phyloP scores from a whole-genome alignment of 1,140 invertebrate genomes.

The Eurosta solidaginis region DNA sequence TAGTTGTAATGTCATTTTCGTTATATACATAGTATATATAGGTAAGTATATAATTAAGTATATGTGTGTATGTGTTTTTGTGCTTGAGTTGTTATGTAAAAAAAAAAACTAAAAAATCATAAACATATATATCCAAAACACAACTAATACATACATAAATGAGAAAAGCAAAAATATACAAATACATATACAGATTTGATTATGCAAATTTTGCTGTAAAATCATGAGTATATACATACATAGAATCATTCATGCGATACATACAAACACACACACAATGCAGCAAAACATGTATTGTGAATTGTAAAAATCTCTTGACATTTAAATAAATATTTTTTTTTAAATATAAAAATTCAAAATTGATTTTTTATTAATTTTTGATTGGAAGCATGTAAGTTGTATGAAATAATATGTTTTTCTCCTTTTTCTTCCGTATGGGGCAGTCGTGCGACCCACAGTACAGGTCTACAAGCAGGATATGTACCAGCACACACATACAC shows the following conservation, averaged over 20 bases:
- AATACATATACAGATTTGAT: background rate
- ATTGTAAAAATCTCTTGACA: conserved; percentile 20
- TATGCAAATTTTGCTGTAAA: background rate
- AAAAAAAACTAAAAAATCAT: too few species aligned
- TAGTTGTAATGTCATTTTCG: conserved; percentile 11
- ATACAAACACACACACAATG: background rate
- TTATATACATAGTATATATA: background rate
- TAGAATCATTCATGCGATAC: background rate
- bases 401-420: too few species aligned
- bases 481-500: too few species aligned
- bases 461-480: too few species aligned
- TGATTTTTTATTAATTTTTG: too few species aligned
- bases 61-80: background rate
- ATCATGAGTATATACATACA: background rate
- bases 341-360: conserved; percentile 1
- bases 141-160: background rate
- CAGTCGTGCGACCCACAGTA: too few species aligned
- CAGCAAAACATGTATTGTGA: background rate
- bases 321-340: conserved; percentile 28
- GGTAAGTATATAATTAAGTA: too few species aligned
- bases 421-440: too few species aligned
- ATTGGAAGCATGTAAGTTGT: too few species aligned
- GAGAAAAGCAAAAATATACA: too few species aligned
- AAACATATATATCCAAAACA: background rate
- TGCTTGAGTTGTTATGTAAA: background rate